These are phyloP conservation scores for Recurvirostra avosetta DNA, from an alignment of 2,113 vertebrate species.

Conservation along the genomic window DNA sequence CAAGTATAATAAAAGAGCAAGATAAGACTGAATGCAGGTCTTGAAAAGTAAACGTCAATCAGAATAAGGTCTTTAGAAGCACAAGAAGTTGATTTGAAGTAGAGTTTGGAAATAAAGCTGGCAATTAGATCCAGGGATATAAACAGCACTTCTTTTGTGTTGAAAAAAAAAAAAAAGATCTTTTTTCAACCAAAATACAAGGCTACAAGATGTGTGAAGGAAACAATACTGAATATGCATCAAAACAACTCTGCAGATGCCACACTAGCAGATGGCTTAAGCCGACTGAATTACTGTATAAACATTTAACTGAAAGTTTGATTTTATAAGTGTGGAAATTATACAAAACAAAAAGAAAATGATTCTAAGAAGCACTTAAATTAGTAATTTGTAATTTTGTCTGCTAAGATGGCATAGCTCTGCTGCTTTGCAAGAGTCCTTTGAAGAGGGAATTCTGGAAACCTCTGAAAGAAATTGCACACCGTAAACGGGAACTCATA, in stretches of 20 bases:
- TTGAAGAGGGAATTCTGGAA: not conserved
- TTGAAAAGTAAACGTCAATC: constrained; percentile 61
- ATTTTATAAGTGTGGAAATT: constrained; percentile 60
- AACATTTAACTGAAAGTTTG: constrained; percentile 62
- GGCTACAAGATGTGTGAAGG: constrained; percentile 28
- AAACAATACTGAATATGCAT: constrained; percentile 7
- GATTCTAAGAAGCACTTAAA: constrained; percentile 41
- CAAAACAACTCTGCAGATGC: constrained; percentile 25
- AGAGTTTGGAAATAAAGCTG: constrained; percentile 49
- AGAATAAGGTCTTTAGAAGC: constrained; percentile 10
- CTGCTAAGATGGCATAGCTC: not conserved
- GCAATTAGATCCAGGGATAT: constrained; percentile 34
- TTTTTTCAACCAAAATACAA: constrained; percentile 48
- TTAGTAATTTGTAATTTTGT: constrained; percentile 65
- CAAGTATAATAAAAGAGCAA: constrained; percentile 19
- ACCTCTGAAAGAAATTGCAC: not conserved
- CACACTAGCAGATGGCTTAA: constrained; percentile 32
- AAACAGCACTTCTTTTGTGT: constrained; percentile 47
- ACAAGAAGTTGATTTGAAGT: constrained; percentile 18
- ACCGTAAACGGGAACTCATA: not conserved
- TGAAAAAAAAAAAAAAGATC: not conserved
- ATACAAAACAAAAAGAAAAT: constrained; percentile 61
- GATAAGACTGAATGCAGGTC: constrained; percentile 38
- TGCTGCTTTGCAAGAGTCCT: not conserved
- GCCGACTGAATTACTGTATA: constrained; percentile 39